phyloP scores from a whole-genome alignment of 2,113 vertebrate species.

The Lophochroa leadbeateri region DNA sequence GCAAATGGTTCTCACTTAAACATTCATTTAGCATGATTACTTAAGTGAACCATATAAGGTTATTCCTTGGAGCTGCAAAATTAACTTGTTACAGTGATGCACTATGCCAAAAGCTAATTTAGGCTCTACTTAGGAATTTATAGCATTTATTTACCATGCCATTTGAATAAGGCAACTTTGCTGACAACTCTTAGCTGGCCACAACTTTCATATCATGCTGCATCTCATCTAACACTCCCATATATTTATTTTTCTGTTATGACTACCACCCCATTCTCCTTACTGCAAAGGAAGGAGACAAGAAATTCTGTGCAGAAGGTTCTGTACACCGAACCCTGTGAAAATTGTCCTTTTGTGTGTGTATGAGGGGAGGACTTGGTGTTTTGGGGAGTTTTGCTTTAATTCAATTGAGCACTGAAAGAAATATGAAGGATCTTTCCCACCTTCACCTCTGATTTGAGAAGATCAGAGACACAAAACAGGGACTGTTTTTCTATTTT shows the following conservation, averaged over 20 bases:
- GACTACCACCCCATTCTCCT: background rate
- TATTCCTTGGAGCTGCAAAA: constrained; percentile 56
- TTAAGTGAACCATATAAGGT: constrained; percentile 68
- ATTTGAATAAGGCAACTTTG: constrained; percentile 46
- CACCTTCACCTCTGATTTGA: background rate
- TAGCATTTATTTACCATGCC: constrained; percentile 56
- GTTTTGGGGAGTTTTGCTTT: background rate
- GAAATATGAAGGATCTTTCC: background rate
- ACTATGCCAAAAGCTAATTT: constrained; percentile 56
- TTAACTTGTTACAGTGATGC: constrained; percentile 52
- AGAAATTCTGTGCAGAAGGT: background rate
- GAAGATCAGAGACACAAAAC: background rate
- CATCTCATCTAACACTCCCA: background rate
- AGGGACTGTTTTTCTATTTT: background rate
- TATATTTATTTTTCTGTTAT: background rate
- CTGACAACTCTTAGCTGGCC: constrained; percentile 1
- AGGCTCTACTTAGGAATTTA: constrained; percentile 43
- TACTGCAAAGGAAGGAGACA: background rate
- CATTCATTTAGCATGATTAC: constrained; percentile 58
- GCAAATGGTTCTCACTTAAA: constrained; percentile 61
- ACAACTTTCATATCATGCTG: background rate
- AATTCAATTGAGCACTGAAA: background rate
- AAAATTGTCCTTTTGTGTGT: background rate
- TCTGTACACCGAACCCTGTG: background rate
- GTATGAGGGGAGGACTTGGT: background rate